These are phyloP conservation scores for Macroteleia sp. DNA, from an alignment of 2,888 invertebrate genomes.

Conservation along the genomic window DNA sequence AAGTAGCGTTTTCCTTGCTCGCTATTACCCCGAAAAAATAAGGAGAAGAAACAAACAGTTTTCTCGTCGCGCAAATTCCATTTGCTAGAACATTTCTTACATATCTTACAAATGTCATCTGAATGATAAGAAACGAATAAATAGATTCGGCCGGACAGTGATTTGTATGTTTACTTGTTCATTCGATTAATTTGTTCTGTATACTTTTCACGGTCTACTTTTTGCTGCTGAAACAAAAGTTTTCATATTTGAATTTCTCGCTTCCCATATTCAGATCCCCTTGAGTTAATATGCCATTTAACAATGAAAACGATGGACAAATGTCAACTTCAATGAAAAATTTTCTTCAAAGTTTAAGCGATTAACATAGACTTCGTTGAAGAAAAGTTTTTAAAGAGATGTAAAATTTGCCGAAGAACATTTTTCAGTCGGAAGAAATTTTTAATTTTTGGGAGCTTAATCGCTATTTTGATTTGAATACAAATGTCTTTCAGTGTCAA, in stretches of 20 bases:
- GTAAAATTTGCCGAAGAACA: conserved; percentile 23
- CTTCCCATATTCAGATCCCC: conserved; percentile 28
- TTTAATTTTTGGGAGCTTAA: conserved; percentile 13
- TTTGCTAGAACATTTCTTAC: conserved; percentile 47
- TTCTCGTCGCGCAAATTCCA: conserved; percentile 23
- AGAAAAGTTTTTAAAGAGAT: background rate
- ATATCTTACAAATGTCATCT: conserved; percentile 52
- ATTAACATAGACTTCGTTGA: background rate
- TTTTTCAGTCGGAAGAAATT: conserved; percentile 31
- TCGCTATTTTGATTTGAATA: background rate
- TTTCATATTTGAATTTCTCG: conserved; percentile 25
- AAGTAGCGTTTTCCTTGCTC: conserved; percentile 5
- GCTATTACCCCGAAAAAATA: background rate
- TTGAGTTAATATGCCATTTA: conserved; percentile 11
- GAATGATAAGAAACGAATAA: conserved; percentile 47
- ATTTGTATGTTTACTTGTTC: conserved; percentile 20
- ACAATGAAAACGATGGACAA: conserved; percentile 6
- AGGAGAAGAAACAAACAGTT: background rate
- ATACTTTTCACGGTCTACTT: background rate
- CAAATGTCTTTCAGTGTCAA: conserved; percentile 18
- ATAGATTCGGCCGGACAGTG: conserved; percentile 21
- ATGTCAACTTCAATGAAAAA: conserved; percentile 10
- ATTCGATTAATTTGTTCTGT: background rate
- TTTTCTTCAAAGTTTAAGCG: conserved; percentile 13
- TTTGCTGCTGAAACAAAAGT: conserved; percentile 1